Conservation (phyloP, 2,113 vertebrate genomes). For the Oryzias javanicus region DNA sequence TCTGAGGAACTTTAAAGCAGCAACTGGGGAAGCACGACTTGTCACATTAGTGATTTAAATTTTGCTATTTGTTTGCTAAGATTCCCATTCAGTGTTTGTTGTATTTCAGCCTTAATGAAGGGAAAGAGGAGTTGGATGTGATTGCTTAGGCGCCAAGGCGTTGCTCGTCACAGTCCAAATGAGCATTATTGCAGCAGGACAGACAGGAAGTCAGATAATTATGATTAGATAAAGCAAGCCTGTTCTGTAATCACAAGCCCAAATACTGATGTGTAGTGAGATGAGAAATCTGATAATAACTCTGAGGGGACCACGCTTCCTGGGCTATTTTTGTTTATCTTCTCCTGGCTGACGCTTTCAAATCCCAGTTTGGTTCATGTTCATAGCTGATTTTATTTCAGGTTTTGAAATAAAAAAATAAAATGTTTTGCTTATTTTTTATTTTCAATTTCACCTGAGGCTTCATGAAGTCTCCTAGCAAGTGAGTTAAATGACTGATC, state of each 20-base stretch:
- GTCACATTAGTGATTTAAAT: conserved; percentile 30
- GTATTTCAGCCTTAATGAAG: background rate
- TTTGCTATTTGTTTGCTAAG: background rate
- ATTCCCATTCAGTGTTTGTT: background rate
- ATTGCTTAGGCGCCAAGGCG: conserved; percentile 2
- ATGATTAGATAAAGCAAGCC: conserved; percentile 54
- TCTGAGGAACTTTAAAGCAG: conserved; percentile 38
- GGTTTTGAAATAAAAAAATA: background rate
- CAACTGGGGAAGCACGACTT: conserved; percentile 43
- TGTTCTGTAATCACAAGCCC: conserved; percentile 62
- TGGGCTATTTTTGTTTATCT: conserved; percentile 14
- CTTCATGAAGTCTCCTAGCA: background rate
- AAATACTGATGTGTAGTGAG: conserved; percentile 59
- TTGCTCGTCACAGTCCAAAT: background rate
- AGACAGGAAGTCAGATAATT: conserved; percentile 66
- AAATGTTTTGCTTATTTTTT: background rate
- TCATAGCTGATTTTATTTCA: background rate
- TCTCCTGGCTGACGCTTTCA: conserved; percentile 35
- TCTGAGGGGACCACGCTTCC: conserved; percentile 33
- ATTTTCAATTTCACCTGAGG: background rate
- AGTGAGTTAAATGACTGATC: conserved; percentile 37
- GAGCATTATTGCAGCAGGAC: conserved; percentile 26
- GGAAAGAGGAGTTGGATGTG: background rate
- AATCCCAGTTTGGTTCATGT: conserved; percentile 11
- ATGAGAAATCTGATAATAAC: conserved; percentile 48